Base-by-base conservation (phyloP, 2,113 vertebrate species). In the Mungos mungo region DNA sequence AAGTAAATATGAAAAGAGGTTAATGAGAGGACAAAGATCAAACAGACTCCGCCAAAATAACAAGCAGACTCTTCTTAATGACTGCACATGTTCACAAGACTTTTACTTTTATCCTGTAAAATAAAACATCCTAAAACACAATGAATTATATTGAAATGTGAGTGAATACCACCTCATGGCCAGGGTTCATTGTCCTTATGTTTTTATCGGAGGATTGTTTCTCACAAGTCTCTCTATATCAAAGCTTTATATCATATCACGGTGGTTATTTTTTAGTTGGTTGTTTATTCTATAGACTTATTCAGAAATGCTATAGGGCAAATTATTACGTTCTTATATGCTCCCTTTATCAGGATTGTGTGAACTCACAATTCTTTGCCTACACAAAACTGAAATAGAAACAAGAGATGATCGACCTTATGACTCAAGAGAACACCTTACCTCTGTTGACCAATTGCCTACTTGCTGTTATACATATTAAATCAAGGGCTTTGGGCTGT, bases 11-110 rank as follows among this genome's bases (percentile, higher is more conserved):
- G 82, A 96, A 97, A 98, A 80, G 97, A 98, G 50, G 72, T 97
- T 97, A 98, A 97, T 79, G 94, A 96, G 93, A 69, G 87, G 96
- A 97, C 96, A 98, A 77, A 96, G 96, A 97, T 97, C 89, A 96
- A 97, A 79, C 45, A 96, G 83, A 65, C 54, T 93, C 71, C 90
- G 90, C 35, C 77, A 47, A 97, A 98, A 93, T 87, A 88, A 84
- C 57, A 71, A 77, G 50, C 29, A 27, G 6, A 88, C n/a, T 87
- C 68, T 83, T 88, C 83, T 83, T 96, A 98, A 96, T 90, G 86
- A 96, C 25, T 84, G 69, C 29, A 97, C 93, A 95, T 97, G 41
- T 97, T 94, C 82, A 90, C 41, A 96, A 84, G 63, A 71, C 23
- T 52, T 96, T 77, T 45, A 13, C 83, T 96, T 97, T 95, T 81